Conservation (phyloP, 2,797 vertebrate species). For the Carapus acus region DNA sequence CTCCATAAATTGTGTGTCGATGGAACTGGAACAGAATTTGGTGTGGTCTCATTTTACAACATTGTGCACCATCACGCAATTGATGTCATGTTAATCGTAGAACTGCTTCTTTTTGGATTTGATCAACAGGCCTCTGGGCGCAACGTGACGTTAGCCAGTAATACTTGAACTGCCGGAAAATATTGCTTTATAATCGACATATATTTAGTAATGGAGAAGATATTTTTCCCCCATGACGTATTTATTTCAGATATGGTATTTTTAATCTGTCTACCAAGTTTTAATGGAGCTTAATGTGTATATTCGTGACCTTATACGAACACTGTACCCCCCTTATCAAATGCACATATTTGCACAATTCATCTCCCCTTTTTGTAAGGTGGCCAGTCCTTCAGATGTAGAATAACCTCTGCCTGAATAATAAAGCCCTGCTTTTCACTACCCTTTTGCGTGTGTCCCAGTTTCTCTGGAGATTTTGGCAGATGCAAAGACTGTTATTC, state of each 20-base stretch:
- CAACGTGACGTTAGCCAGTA: conserved; percentile 3
- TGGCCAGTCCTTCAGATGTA: background rate
- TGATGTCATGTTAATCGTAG: conserved; percentile 1
- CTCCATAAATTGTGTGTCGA: too few species aligned
- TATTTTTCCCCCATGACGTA: conserved; percentile 36
- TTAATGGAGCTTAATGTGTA: conserved; percentile 25
- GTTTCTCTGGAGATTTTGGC: too few species aligned
- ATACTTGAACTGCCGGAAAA: conserved; percentile 30
- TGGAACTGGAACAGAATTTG: conserved; percentile 7
- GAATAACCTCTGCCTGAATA: too few species aligned
- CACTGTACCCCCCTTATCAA: background rate
- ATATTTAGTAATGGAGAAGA: too few species aligned
- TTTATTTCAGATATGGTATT: conserved; percentile 33
- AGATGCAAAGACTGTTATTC: too few species aligned
- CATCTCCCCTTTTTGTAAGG: conserved; percentile 11
- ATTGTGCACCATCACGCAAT: conserved; percentile 19
- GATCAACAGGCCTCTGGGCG: conserved; percentile 13
- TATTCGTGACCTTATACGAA: conserved; percentile 1
- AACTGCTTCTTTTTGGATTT: conserved; percentile 28
- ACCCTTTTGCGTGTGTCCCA: too few species aligned
- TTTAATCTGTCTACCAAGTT: conserved; percentile 22
- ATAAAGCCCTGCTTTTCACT: too few species aligned
- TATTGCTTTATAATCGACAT: too few species aligned
- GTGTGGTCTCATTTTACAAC: conserved; percentile 11
- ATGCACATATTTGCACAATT: background rate